Base-by-base conservation (phyloP, 2,113 vertebrate genomes). In the Oreochromis spilurus region DNA sequence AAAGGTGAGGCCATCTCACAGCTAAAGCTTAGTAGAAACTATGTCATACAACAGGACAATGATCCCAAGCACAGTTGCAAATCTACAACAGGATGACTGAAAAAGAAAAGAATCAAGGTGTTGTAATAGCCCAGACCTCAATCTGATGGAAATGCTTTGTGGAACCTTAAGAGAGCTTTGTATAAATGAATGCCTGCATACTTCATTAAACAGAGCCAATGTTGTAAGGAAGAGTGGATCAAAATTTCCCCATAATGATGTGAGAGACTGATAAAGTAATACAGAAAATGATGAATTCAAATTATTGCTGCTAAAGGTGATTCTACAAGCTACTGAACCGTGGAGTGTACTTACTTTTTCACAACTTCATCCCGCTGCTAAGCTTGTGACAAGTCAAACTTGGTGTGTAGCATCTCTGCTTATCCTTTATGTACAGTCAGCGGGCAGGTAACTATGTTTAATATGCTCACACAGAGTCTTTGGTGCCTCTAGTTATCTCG, bases 361-460 rank as follows among this genome's bases (percentile, higher is more conserved):
- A 50, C 43, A 75, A 75, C 70, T 50, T 75, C 43, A 19, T 26
- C 43, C 24, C 0, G 6, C 70, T 58, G 72, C 45, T 60, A 75
- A n/a, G 19, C n/a, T 55, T 45, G 57, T 54, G 88, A 81, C 7
- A 52, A 90, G 85, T 92, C 79, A 34, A 77, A 92, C 72, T 81
- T 83, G 72, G 90, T 84, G 84, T 88, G 87, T 84, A 82, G 55
- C n/a, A 13, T 80, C 78, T 53, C 58, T 54, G 81, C 19, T 31
- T 70, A 26, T 88, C 7, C 34, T 84, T 87, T 78, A 67, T 79
- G 38, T 83, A 54, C 21, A 58, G 52, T 58, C 72, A 57, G 78
- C 36, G 6, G 58, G 26, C 7, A 16, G 77, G 36, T 10, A 38
- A 38, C 8, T 57, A 3, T 29, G 16, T 82, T 65, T n/a, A 45